Conservation (phyloP, 23 tunicate genomes). For the Oikopleura vanhoeffeni region DNA sequence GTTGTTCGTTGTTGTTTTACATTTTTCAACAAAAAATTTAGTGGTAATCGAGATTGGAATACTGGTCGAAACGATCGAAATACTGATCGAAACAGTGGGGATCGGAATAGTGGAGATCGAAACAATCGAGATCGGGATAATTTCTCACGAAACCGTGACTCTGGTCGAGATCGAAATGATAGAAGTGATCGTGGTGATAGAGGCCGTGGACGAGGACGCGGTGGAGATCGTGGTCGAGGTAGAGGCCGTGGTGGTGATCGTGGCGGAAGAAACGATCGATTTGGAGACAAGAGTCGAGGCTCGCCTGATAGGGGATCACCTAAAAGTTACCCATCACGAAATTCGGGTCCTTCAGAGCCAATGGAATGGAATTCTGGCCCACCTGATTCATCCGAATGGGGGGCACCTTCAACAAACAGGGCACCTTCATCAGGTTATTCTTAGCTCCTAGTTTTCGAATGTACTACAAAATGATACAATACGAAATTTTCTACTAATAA, state of each 20-base stretch:
- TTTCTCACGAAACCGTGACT: not conserved
- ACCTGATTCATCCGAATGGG: too few relatives aligned
- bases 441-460: too few relatives aligned
- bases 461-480: too few relatives aligned
- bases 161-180: not conserved
- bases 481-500: too few relatives aligned
- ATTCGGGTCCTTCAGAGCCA: too few relatives aligned
- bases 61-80: not conserved
- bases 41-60: not conserved
- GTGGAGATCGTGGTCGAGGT: not conserved
- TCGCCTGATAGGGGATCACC: not conserved
- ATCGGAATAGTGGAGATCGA: not conserved
- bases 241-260: not conserved
- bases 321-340: too few relatives aligned
- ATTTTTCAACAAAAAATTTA: not conserved
- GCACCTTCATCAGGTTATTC: too few relatives aligned
- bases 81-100: not conserved
- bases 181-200: not conserved
- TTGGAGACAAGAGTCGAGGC: not conserved
- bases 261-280: not conserved
- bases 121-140: too few relatives aligned
- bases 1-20: too few relatives aligned
- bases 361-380: too few relatives aligned
- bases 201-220: not conserved
- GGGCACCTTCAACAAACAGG: not conserved